A percentile compares a stretch with the other conserved stretches of the same genome.
Conservation (phyloP, 2,888 invertebrate genomes). For the Campopleginae sp. region DNA sequence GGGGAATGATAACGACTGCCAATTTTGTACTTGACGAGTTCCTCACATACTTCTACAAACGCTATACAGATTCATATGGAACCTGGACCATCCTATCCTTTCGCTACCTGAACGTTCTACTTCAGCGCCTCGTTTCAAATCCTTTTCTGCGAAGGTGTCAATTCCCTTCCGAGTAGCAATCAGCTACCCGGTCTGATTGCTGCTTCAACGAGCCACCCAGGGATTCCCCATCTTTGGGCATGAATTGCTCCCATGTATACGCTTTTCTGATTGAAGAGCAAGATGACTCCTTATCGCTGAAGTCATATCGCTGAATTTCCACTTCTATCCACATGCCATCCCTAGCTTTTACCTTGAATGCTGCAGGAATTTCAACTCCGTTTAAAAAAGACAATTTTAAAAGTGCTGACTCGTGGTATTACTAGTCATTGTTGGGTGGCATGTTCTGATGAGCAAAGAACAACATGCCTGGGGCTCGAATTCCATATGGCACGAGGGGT, state of each 20-base stretch:
- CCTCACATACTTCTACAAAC: slow-evolving; percentile 29
- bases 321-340: slow-evolving; percentile 1
- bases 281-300: slow-evolving; percentile 18
- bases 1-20: slow-evolving; percentile 69
- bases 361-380: slow-evolving; percentile 2
- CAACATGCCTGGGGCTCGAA: slow-evolving; percentile 19
- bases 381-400: slow-evolving; percentile 19
- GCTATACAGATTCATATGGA: slow-evolving; percentile 18
- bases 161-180: slow-evolving; percentile 58
- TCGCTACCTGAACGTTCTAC: slow-evolving; percentile 8
- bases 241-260: neutral
- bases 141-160: slow-evolving; percentile 50
- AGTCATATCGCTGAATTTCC: slow-evolving; percentile 19
- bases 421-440: slow-evolving; percentile 32
- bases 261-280: neutral
- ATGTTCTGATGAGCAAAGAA: slow-evolving; percentile 29
- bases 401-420: slow-evolving; percentile 32
- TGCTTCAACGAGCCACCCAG: slow-evolving; percentile 53
- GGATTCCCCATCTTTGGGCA: slow-evolving; percentile 12
- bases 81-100: slow-evolving; percentile 46
- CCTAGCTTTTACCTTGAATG: neutral
- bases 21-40: slow-evolving; percentile 67
- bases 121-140: slow-evolving; percentile 23
- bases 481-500: slow-evolving; percentile 2
- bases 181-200: slow-evolving; percentile 53